These are phyloP conservation scores for Pelosia muscerda DNA, from an alignment of 2,888 invertebrate genomes.

Conservation along the genomic window DNA sequence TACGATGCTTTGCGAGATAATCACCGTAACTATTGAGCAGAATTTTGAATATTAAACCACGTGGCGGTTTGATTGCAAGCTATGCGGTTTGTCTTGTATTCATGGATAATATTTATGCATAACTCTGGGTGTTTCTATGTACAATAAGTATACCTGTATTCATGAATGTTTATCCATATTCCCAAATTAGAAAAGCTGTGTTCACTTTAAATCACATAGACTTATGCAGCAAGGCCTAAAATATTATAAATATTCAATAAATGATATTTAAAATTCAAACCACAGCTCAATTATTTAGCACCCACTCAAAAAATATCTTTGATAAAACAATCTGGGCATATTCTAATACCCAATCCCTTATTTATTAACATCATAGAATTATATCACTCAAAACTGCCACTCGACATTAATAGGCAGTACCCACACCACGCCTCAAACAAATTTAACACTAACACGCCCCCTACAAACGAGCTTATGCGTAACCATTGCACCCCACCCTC, in stretches of 20 bases:
- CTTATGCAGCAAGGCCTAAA: not conserved
- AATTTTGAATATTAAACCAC: not conserved
- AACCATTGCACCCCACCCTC: conserved; percentile 64
- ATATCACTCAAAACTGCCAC: conserved; percentile 46
- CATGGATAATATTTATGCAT: not conserved
- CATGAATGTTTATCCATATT: not conserved
- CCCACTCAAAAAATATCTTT: not conserved
- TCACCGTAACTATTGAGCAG: not conserved
- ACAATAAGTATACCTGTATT: not conserved
- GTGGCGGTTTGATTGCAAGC: no score
- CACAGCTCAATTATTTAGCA: not conserved
- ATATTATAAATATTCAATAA: not conserved
- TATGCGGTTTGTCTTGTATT: no score
- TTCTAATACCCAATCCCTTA: conserved; percentile 27
- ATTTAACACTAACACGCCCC: conserved; percentile 65
- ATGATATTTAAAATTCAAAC: not conserved
- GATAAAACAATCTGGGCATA: conserved; percentile 28
- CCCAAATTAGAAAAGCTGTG: no score
- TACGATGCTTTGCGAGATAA: conserved; percentile 7
- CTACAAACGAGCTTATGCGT: conserved; percentile 72
- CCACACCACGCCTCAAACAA: conserved; percentile 60
- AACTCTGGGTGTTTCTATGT: not conserved
- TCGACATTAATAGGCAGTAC: conserved; percentile 53
- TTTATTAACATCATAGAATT: conserved; percentile 49
- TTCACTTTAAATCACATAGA: not conserved